Base-by-base conservation (phyloP, 2,113 vertebrate genomes). In the Hippocampus comes region DNA sequence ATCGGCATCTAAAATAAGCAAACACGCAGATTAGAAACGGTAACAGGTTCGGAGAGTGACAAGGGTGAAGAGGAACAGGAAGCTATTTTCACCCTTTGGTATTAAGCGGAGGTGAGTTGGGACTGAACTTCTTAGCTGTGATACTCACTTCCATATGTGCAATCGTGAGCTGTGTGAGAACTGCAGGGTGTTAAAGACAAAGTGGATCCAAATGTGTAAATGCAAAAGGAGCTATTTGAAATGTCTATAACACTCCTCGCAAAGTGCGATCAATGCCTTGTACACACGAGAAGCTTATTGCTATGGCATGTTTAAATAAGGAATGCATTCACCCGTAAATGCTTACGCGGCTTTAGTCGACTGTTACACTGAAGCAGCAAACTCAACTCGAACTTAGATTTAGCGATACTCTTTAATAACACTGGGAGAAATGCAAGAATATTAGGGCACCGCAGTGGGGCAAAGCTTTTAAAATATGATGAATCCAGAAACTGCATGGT, bases 121-220 rank as follows among this genome's bases (percentile, higher is more conserved):
- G 77, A 70, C 60, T 72, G 71, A 76, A 69, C 81, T 67, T 46
- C 74, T 76, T 70, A 74, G 75, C 80, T 82, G 82, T 78, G 73
- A 87, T 80, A 75, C 81, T 80, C 82, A 82, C 83, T 78, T 78
- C 53, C 64, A 72, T 78, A 83, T 67, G 81, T 81, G 84, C 75
- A 84, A 85, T 74, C 75, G 27, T 41, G 65, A 83, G 75, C 68
- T 64, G 63, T 21, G 84, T 80, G 83, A 74, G 43, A 84, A 81
- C 78, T 67, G 69, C 77, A 23, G 51, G 78, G 79, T 78, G 82
- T 77, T 73, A 74, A 72, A 34, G 71, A 73, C 43, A 73, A 1
- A 46, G n/a, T 15, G 78, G 70, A 57, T 65, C 63, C 5, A 66
- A 69, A 83, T 27, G 75, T 79, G 83, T 70, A 55, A 71, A 79